Percentiles rank a stretch among this genome's conserved stretches.
Conservation (phyloP, 2,113 vertebrate species). For the Dasypus novemcinctus region DNA sequence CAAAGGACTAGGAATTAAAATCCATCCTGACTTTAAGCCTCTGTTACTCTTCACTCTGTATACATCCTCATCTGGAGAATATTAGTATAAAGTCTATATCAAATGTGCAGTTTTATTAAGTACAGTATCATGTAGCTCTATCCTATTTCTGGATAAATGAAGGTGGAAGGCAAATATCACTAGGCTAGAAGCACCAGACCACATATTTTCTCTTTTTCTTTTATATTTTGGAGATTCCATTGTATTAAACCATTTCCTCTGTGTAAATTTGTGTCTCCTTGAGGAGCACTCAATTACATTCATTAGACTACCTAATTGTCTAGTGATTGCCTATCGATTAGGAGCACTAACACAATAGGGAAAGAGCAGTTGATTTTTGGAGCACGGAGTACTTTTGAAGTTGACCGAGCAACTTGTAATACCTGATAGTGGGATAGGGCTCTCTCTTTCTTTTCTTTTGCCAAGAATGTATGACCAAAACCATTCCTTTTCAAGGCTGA, state of each 20-base stretch:
- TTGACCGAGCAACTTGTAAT: background rate
- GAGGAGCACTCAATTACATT: background rate
- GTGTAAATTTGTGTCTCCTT: background rate
- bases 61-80: background rate
- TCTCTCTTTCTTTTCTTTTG: background rate
- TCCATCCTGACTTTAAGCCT: slow-evolving; percentile 1
- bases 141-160: background rate
- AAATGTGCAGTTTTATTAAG: background rate
- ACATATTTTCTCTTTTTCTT: background rate
- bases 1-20: slow-evolving; percentile 56
- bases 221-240: slow-evolving; percentile 10
- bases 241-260: background rate
- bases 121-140: background rate
- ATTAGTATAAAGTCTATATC: background rate
- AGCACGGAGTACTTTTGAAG: background rate
- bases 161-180: background rate
- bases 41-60: slow-evolving; percentile 40
- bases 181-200: background rate
- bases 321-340: background rate
- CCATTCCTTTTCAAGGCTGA: background rate
- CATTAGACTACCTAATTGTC: background rate
- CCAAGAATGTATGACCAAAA: background rate
- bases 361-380: background rate
- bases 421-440: accelerated
- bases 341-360: background rate